A percentile compares a stretch with the other conserved stretches of the same genome.
Conservation (phyloP, 1,140 invertebrate genomes). For the Planococcus citri region DNA sequence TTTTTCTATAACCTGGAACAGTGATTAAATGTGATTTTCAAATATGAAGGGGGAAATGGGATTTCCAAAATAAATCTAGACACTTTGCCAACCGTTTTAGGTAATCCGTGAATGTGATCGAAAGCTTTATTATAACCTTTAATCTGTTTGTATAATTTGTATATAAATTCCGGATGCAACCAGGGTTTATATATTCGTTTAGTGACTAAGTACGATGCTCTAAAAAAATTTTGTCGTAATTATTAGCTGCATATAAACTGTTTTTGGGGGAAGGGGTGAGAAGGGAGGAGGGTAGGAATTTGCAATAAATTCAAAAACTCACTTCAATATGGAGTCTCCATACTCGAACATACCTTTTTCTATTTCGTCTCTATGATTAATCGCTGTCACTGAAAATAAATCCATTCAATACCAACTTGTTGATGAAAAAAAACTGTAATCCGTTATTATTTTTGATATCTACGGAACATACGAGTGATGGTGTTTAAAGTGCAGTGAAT, state of each 20-base stretch:
- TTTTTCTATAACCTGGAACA: neutral
- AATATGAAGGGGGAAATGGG: no score
- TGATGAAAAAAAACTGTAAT: no score
- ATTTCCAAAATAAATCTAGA: no score
- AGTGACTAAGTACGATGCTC: slow-evolving; percentile 26
- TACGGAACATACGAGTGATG: slow-evolving; percentile 51
- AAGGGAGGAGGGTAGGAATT: no score
- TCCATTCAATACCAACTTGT: no score
- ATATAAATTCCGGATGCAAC: slow-evolving; percentile 26
- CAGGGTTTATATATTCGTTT: slow-evolving; percentile 27
- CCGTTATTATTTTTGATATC: no score
- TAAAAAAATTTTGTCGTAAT: slow-evolving; percentile 4
- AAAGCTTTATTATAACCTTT: slow-evolving; percentile 24
- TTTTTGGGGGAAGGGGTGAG: no score
- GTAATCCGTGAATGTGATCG: slow-evolving; percentile 32
- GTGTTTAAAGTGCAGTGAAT: slow-evolving; percentile 63
- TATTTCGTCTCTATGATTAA: neutral
- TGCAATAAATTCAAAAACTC: neutral
- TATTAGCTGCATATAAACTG: no score
- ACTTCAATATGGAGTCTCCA: neutral
- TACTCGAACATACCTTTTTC: neutral
- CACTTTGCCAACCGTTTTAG: slow-evolving; percentile 39
- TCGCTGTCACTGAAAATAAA: neutral
- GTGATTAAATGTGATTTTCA: no score
- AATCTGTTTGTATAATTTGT: slow-evolving; percentile 24